Percentiles rank a stretch among this genome's conserved stretches.
These are phyloP conservation scores for Philopotamus ludificatus DNA, from an alignment of 1,140 invertebrate genomes.

Conservation along the genomic window DNA sequence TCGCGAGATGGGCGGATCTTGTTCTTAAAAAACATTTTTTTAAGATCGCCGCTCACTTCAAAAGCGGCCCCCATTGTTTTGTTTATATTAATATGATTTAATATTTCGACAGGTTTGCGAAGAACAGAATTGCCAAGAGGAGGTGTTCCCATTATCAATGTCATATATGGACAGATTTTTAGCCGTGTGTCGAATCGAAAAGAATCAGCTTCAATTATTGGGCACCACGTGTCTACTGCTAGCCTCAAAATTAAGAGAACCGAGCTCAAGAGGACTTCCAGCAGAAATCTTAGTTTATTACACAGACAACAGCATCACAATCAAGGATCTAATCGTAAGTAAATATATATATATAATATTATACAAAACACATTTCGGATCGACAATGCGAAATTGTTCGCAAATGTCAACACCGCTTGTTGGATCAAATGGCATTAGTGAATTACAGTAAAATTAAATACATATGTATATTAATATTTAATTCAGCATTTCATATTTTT, in stretches of 20 bases:
- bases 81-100: constrained; percentile 8
- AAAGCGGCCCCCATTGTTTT: constrained; percentile 33
- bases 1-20: constrained; percentile 24
- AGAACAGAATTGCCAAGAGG: constrained; percentile 86
- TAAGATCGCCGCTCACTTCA: constrained; percentile 14
- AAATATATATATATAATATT: too few relatives aligned
- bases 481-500: too few relatives aligned
- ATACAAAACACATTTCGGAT: too few relatives aligned
- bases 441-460: too few relatives aligned
- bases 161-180: constrained; percentile 93
- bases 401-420: too few relatives aligned
- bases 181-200: constrained; percentile 72
- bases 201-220: constrained; percentile 84
- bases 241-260: constrained; percentile 87
- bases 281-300: constrained; percentile 84
- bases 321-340: constrained; percentile 84
- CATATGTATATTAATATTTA: too few relatives aligned
- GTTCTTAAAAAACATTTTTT: constrained; percentile 21
- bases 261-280: constrained; percentile 67
- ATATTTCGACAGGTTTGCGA: constrained; percentile 79
- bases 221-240: constrained; percentile 86
- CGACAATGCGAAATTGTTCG: too few relatives aligned
- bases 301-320: constrained; percentile 86
- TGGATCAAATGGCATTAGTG: too few relatives aligned
- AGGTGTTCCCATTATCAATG: constrained; percentile 86